These are phyloP conservation scores for Gallinago solitaria DNA, from an alignment of 2,797 vertebrate species.

Conservation along the genomic window DNA sequence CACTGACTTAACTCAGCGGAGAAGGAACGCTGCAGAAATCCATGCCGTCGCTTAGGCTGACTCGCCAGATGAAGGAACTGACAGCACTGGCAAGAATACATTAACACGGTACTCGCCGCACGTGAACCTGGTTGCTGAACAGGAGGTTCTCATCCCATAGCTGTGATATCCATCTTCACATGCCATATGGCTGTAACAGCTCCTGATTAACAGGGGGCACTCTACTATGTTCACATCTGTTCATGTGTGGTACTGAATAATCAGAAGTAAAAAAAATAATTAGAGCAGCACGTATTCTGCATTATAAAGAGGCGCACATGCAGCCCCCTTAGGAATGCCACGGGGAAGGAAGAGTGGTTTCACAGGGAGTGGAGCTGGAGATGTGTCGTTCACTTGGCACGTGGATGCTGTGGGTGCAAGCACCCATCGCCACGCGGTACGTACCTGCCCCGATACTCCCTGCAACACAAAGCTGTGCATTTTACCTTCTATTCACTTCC, in stretches of 20 bases:
- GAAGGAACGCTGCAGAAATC: background rate
- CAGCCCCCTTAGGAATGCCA: background rate
- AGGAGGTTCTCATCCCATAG: background rate
- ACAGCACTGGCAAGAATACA: background rate
- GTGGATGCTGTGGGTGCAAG: background rate
- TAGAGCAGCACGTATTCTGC: background rate
- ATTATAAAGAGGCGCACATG: background rate
- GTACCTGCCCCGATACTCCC: background rate
- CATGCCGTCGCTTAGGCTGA: background rate
- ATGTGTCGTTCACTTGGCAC: accelerated
- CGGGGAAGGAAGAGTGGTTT: background rate
- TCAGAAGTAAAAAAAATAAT: background rate
- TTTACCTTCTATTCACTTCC: background rate
- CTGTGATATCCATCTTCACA: background rate
- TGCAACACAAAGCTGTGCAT: too few species aligned
- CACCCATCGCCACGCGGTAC: accelerated
- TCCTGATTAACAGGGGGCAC: background rate
- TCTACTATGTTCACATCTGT: background rate
- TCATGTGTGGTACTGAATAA: background rate
- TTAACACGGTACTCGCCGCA: accelerated
- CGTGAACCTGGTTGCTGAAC: background rate
- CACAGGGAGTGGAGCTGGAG: background rate
- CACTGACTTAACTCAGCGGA: accelerated
- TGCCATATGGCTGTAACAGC: background rate
- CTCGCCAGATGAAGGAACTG: background rate